Conservation (phyloP, 1,140 invertebrate species). For the Hormaphis cornu region DNA sequence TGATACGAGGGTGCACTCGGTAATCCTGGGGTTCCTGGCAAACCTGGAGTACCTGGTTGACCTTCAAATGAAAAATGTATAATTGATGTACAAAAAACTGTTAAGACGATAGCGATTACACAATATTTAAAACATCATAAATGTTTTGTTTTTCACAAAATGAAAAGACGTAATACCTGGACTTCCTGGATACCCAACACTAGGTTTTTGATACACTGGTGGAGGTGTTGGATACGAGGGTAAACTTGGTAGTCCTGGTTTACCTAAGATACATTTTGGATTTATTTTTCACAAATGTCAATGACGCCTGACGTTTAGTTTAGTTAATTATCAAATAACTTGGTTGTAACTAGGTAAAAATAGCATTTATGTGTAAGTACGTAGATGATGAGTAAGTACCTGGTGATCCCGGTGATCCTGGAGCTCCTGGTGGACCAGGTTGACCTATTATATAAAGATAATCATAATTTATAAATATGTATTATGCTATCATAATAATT, state of each 20-base stretch:
- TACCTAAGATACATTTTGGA: too few relatives aligned
- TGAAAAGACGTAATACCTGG: slow-evolving; percentile 6
- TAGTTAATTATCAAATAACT: too few relatives aligned
- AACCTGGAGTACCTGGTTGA: slow-evolving; percentile 32
- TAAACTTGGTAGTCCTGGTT: slow-evolving; percentile 22
- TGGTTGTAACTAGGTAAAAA: too few relatives aligned
- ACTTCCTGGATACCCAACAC: neutral
- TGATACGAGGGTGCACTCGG: slow-evolving; percentile 5
- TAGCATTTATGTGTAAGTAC: too few relatives aligned
- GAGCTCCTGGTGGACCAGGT: slow-evolving; percentile 33
- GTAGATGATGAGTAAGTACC: neutral
- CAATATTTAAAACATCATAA: too few relatives aligned
- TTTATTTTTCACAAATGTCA: too few relatives aligned
- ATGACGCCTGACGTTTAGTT: too few relatives aligned
- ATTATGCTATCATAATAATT: too few relatives aligned
- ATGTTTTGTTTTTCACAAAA: too few relatives aligned
- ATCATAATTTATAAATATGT: too few relatives aligned
- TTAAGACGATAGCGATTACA: too few relatives aligned
- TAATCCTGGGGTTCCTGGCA: slow-evolving; percentile 35
- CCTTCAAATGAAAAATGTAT: neutral
- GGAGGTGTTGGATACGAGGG: slow-evolving; percentile 27
- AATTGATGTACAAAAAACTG: neutral
- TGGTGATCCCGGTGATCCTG: slow-evolving; percentile 34
- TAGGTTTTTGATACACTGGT: slow-evolving; percentile 13
- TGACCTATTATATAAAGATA: too few relatives aligned